Base-by-base conservation (phyloP, 2,888 invertebrate genomes). In the Teleogryllus oceanicus region DNA sequence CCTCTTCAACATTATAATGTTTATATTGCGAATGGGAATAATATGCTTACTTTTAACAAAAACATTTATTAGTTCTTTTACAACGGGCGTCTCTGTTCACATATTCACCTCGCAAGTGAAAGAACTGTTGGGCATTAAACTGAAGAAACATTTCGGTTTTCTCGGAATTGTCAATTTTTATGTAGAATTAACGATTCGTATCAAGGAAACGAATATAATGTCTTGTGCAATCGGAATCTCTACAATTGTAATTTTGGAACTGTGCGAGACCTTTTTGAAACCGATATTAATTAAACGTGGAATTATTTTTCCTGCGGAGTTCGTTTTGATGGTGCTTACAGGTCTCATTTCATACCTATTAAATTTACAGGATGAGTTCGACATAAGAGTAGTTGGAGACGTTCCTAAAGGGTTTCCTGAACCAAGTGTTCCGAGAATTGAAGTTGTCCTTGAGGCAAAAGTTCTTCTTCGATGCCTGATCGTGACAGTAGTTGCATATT, bases 1-100 rank as follows among this genome's bases (percentile, higher is more conserved):
- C 2, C 83, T 93, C 49, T 90, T 93, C 85, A 94, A 96, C 94
- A 84, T 94, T n/a, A 82, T 90, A 13, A 94, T 96, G 94, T 95
- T 93, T 87, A 84, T 92, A 78, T 88, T 94, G 78, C 90, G 92
- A 20, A 88, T 96, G 80, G 96, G 96, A 2, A 90, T 92, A 2
- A 89, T 96, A 18, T 91, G 94, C 1, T 91, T 93, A 0, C 87
- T 95, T 20, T 89, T 96, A 62, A 94, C 94, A 0, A 93, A 94
- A 85, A 93, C 94, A 2, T 88, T 97, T 83, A 94, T 96, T 49
- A 94, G 94, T 80, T 96, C 96, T 1, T 95, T 97, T 87, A 96
- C 96, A 2, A 95, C 95, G 0, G 96, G 94, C 0, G 94, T 96
- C 4, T 94, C 96, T 0, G 90, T 95, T 84, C 94, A 96, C 85